These are phyloP conservation scores for Axinella damicornis DNA, from an alignment of 37 sponge, comb jelly and placozoan species.

Conservation along the genomic window DNA sequence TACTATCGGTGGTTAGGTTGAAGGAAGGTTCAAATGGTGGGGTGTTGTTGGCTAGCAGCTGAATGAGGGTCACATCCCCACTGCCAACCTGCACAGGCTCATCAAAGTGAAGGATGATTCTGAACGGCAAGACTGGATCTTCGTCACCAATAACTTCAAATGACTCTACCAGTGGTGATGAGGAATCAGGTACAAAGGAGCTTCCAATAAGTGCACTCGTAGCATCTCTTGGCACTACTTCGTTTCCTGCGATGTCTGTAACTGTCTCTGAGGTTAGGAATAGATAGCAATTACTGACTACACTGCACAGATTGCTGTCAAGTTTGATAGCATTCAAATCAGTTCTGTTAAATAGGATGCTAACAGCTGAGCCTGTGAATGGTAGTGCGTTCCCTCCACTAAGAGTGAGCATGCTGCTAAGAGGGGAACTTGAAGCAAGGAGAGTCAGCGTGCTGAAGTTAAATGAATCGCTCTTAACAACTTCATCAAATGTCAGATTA, in stretches of 20 bases:
- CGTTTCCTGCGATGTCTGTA: slow-evolving; percentile 80
- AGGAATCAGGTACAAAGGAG: slow-evolving; percentile 18
- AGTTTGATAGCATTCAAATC: slow-evolving; percentile 73
- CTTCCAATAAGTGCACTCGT: neutral
- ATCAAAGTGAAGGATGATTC: slow-evolving; percentile 63
- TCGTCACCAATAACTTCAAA: slow-evolving; percentile 62
- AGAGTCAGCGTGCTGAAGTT: slow-evolving; percentile 59
- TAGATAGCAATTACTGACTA: slow-evolving; percentile 37
- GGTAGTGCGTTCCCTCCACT: slow-evolving; percentile 27
- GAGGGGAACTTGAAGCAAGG: neutral
- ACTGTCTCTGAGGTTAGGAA: slow-evolving; percentile 37
- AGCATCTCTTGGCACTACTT: slow-evolving; percentile 21
- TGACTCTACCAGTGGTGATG: slow-evolving; percentile 69
- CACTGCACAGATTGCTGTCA: slow-evolving; percentile 45
- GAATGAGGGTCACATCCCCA: slow-evolving; percentile 50
- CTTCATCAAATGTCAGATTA: slow-evolving; percentile 84
- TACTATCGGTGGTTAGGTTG: slow-evolving; percentile 48
- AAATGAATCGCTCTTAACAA: slow-evolving; percentile 62
- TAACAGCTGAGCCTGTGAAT: slow-evolving; percentile 62
- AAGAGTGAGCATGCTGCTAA: slow-evolving; percentile 2
- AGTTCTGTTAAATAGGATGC: slow-evolving; percentile 32
- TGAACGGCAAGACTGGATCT: neutral
- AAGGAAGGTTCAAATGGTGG: neutral
- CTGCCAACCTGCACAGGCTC: slow-evolving; percentile 56
- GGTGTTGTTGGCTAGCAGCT: slow-evolving; percentile 24